Conservation (phyloP, 64 coral and sea anemone genomes). For the Pocillopora verrucosa region DNA sequence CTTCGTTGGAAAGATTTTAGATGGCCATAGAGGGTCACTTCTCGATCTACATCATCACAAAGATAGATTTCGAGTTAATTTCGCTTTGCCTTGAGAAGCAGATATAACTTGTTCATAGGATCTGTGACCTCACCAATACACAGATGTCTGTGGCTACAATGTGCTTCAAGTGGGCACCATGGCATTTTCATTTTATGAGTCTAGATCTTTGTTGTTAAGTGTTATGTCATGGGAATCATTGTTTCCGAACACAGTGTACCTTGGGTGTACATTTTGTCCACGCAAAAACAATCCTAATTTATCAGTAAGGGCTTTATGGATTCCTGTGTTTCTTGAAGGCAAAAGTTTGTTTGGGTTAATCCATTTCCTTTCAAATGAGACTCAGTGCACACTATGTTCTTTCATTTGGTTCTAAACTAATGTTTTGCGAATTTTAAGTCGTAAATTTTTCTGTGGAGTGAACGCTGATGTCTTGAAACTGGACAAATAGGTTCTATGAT, state of each 20-base stretch:
- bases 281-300: too few relatives aligned
- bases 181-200: not conserved
- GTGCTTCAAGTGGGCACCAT: not conserved
- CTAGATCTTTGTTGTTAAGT: not conserved
- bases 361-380: conserved; percentile 10
- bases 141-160: not conserved
- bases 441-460: not conserved
- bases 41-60: not conserved
- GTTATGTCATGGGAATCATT: not conserved
- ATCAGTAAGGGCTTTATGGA: too few relatives aligned
- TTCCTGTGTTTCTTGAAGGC: not conserved
- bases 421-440: not conserved
- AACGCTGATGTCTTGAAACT: not conserved
- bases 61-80: not conserved
- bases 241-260: too few relatives aligned
- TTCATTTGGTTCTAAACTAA: not conserved
- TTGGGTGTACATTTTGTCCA: too few relatives aligned
- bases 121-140: not conserved
- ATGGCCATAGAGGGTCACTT: not conserved
- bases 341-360: conserved; percentile 1
- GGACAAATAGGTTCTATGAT: not conserved
- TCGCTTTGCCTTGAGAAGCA: not conserved
- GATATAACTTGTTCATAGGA: not conserved
- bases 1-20: not conserved
- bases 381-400: not conserved